Base-by-base conservation (phyloP, 2,888 invertebrate genomes). In the Clostera curtula region DNA sequence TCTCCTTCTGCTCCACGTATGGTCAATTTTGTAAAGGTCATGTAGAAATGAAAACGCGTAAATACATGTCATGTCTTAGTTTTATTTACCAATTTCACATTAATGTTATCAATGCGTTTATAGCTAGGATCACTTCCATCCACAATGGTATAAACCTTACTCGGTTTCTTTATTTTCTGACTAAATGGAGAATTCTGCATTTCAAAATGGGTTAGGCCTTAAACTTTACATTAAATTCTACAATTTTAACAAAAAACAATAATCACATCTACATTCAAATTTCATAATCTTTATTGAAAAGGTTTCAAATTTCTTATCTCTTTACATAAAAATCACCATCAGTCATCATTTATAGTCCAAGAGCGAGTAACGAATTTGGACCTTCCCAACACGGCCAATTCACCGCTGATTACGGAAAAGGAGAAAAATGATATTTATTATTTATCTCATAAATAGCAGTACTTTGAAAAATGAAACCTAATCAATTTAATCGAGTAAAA, bases 91-190 rank as follows among this genome's bases (percentile, higher is more conserved):
- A 25, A 31, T 40, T 46, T n/a, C n/a, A n/a, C n/a, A n/a, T n/a
- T 36, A 49, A 31, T 60, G 5, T 56, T 53, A 56, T 48, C 30
- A 46, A 50, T 62, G 57, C 52, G 56, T 55, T 56, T 58, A 43
- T 36, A 32, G 37, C 61, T 68, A 63, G 55, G 58, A 61, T 67
- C 61, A 66, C 59, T 54, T 59, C 51, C 37, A 50, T 5, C 3
- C 5, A 8, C 3, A 22, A n/a, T 3, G 13, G 10, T 12, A n/a
- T 7, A 18, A 18, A 18, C 8, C 6, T 21, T 21, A 12, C 21
- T 5, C 4, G 2, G 21, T 3, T 21, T 3, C 3, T 21, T 21
- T 9, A 3, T 3, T 18, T 15, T 5, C 15, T n/a, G 6, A n/a
- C n/a, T 18, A 18, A 18, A n/a, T 5, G 6, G 8, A 3, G 3